A percentile compares a stretch with the other conserved stretches of the same genome.
Evolutionary conservation across 2,113 vertebrate species (phyloP).

Genomic region (Perca fluviatilis): DNA sequence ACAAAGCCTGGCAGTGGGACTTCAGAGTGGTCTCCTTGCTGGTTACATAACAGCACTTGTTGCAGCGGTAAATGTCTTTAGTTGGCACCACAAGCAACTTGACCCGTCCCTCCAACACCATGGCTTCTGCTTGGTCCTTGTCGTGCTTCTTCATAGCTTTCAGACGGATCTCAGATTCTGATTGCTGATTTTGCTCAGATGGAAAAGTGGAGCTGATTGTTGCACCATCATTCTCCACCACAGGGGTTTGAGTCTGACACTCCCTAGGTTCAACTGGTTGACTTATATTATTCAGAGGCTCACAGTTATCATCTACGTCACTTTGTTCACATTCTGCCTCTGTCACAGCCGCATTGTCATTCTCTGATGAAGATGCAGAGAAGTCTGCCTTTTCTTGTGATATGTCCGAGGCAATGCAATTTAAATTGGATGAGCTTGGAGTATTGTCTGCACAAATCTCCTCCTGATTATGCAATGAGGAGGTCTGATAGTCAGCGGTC

Average conservation of each 20-base stretch:
- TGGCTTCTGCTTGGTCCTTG: conserved; percentile 90
- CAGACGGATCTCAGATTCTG: conserved; percentile 80
- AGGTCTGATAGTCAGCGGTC: conserved; percentile 49
- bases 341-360: conserved; percentile 13
- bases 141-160: conserved; percentile 90
- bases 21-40: conserved; percentile 86
- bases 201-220: conserved; percentile 12
- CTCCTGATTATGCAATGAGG: conserved; percentile 13
- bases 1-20: conserved; percentile 85
- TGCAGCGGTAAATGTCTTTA: conserved; percentile 84
- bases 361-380: conserved; percentile 49
- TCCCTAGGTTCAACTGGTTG: background rate
- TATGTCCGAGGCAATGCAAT: background rate
- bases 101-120: conserved; percentile 94
- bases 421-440: background rate
- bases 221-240: background rate
- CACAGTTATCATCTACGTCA: conserved; percentile 36
- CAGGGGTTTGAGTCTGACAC: background rate
- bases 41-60: conserved; percentile 88
- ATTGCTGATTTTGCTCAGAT: background rate
- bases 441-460: conserved; percentile 1
- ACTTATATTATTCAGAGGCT: conserved; percentile 18
- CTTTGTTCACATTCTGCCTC: conserved; percentile 52
- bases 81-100: conserved; percentile 93
- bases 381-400: conserved; percentile 27